Evolutionary conservation across 1,140 invertebrate species (phyloP).

Genomic region (Oreohelix idahoensis): DNA sequence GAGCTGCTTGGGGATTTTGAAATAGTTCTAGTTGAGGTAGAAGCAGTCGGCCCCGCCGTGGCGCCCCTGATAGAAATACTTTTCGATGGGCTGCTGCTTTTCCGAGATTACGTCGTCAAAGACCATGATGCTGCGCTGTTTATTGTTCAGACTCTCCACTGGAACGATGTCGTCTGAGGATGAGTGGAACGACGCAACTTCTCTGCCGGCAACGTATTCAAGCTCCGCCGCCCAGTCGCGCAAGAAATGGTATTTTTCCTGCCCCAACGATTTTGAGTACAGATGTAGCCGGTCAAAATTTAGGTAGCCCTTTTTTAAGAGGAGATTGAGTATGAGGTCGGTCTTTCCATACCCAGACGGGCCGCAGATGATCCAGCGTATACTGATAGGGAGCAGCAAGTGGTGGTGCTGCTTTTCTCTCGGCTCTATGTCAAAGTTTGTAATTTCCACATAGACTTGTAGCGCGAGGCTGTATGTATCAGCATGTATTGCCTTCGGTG

Average conservation of each 20-base stretch:
- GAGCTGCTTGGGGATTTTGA: too few relatives aligned
- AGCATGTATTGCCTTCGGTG: slow-evolving; percentile 1
- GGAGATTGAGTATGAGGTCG: background rate
- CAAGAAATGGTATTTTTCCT: background rate
- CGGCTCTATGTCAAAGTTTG: background rate
- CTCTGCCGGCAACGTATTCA: too few relatives aligned
- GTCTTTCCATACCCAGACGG: background rate
- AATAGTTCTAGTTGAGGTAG: too few relatives aligned
- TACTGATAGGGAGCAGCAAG: background rate
- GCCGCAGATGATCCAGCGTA: background rate
- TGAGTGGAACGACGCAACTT: too few relatives aligned
- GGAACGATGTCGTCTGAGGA: too few relatives aligned
- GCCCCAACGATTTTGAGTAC: background rate
- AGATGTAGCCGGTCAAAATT: background rate
- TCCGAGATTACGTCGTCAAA: too few relatives aligned
- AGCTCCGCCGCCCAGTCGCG: background rate
- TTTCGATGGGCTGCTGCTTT: too few relatives aligned
- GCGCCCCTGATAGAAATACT: too few relatives aligned
- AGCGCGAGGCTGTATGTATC: background rate
- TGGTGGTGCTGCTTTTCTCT: background rate
- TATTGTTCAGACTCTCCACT: too few relatives aligned
- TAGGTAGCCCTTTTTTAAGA: background rate
- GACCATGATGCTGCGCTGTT: too few relatives aligned
- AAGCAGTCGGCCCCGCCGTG: too few relatives aligned
- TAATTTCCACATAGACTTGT: background rate